Evolutionary conservation across 2,888 invertebrate species (phyloP), one percentile per base, ranked within the genome.

Genomic region (Tryphoninae sp.): DNA sequence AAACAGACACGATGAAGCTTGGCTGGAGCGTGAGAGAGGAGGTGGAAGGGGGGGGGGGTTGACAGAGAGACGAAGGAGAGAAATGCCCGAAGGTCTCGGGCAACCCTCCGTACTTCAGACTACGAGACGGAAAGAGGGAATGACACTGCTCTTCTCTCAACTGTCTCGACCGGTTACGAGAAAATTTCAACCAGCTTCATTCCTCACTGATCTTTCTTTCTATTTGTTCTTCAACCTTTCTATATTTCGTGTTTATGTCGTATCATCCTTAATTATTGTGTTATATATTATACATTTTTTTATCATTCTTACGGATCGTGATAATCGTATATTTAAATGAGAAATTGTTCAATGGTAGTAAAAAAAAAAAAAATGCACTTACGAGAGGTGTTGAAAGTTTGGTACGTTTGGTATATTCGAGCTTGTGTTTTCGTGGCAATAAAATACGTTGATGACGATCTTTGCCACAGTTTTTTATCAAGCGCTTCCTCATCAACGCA

Each of bases 71-170:
- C 26, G 74, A 73, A 40, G 69, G 65, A 58, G 58, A 75, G 55
- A 65, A n/a, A 68, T 62, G 75, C 75, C 71, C 61, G 71, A 72
- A 75, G 79, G 76, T 65, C 69, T 58, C 59, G 74, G 59, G 59
- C 78, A 42, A 67, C 78, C 78, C 81, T 81, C 69, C 45, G 3
- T 13, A 76, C 79, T 75, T 79, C 71, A 75, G 82, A 79, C 65
- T 55, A 7, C 55, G 68, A 45, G 71, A 75, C 58, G 65, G 73
- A 71, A 23, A 33, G 51, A 19, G 73, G 42, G 69, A 40, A 59
- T 75, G 53, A 69, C 69, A 61, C 72, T 9, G 55, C 45, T 49
- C 53, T 68, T 78, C 58, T 77, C 55, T 65, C 61, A 58, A 69
- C 62, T 69, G 64, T 75, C 81, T 71, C 58, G 42, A 64, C 74